A percentile compares a stretch with the other conserved stretches of the same genome.
phyloP scores from a whole-genome alignment of 2,113 vertebrate genomes.

The Eira barbara region DNA sequence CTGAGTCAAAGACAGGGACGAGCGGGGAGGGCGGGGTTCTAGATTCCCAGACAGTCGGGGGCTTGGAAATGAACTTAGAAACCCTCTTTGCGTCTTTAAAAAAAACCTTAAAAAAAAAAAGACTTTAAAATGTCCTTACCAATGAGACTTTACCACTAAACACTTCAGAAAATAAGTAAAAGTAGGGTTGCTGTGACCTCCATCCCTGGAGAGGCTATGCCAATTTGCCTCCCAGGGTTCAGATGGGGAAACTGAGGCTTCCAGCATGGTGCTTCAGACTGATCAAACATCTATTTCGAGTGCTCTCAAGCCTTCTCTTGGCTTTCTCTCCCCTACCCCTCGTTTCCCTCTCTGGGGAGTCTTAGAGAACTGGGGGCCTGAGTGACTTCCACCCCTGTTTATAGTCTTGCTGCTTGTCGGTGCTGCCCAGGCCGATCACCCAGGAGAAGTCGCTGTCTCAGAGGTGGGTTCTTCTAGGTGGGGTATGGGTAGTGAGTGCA shows the following conservation, averaged over 20 bases:
- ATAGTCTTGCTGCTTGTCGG: constrained; percentile 57
- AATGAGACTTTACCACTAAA: background rate
- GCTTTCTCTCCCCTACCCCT: background rate
- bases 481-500: background rate
- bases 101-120: background rate
- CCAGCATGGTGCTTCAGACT: background rate
- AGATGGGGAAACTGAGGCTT: constrained; percentile 16
- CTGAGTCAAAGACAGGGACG: background rate
- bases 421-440: constrained; percentile 57
- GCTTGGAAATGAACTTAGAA: background rate
- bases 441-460: constrained; percentile 45
- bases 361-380: background rate
- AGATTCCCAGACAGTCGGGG: background rate
- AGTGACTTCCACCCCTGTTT: constrained; percentile 16
- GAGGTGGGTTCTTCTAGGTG: constrained; percentile 64
- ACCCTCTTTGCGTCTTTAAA: background rate
- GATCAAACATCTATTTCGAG: background rate
- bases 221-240: background rate
- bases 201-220: background rate
- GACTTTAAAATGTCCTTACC: background rate
- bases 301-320: background rate
- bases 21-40: constrained; percentile 13
- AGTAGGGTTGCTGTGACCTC: background rate
- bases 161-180: background rate
- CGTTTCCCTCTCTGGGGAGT: background rate